Conservation (phyloP, 2,888 invertebrate species). For the Heliconius aoede region DNA sequence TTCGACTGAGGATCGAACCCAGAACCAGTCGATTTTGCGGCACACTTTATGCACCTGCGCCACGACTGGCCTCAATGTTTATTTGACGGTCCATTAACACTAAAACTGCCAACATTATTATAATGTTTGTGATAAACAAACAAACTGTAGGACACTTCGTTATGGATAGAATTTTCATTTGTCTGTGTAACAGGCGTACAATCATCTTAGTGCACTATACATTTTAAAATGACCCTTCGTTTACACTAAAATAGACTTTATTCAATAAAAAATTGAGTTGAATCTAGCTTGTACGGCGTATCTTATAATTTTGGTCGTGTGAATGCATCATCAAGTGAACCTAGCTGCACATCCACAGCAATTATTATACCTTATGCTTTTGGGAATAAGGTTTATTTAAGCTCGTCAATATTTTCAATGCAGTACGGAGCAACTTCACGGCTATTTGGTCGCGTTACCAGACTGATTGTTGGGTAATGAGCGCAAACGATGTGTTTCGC, state of each 20-base stretch:
- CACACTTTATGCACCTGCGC: no score
- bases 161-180: slow-evolving; percentile 68
- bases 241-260: slow-evolving; percentile 22
- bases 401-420: slow-evolving; percentile 38
- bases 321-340: slow-evolving; percentile 51
- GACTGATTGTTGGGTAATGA: slow-evolving; percentile 58
- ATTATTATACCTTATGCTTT: slow-evolving; percentile 29
- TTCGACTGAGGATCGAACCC: no score
- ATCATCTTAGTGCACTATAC: slow-evolving; percentile 57
- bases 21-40: no score
- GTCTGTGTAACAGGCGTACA: slow-evolving; percentile 63
- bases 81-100: slow-evolving; percentile 9
- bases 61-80: neutral
- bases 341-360: slow-evolving; percentile 26
- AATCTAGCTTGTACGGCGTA: slow-evolving; percentile 16
- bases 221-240: slow-evolving; percentile 42
- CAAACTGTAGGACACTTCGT: slow-evolving; percentile 53
- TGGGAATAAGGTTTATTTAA: slow-evolving; percentile 37
- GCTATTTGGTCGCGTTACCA: slow-evolving; percentile 52
- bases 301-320: slow-evolving; percentile 42
- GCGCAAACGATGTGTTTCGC: slow-evolving; percentile 49
- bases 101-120: neutral
- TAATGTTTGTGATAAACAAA: slow-evolving; percentile 45
- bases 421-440: slow-evolving; percentile 52
- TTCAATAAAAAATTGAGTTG: neutral